Conservation (phyloP, 1,140 invertebrate species). For the Drosophila lini region DNA sequence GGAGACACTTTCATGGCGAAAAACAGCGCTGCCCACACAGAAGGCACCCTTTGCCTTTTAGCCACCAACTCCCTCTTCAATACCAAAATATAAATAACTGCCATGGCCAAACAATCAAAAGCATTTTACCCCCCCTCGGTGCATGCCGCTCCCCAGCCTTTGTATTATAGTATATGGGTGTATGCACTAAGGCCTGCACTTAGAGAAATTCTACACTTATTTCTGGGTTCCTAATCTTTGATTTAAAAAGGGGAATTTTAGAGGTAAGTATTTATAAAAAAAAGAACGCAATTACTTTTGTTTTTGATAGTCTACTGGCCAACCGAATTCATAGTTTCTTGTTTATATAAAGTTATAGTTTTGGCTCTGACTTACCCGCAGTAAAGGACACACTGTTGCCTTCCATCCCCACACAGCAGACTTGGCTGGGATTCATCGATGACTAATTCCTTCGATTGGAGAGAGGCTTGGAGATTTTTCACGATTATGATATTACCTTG, state of each 20-base stretch:
- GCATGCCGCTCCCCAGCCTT: not conserved
- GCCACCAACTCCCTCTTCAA: not conserved
- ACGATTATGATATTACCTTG: too few species aligned
- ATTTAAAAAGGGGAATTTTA: not conserved
- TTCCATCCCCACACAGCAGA: too few species aligned
- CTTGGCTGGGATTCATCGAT: too few species aligned
- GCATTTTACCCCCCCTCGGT: slow-evolving; percentile 32
- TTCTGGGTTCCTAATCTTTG: not conserved
- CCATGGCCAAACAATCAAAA: slow-evolving; percentile 59
- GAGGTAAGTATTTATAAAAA: not conserved
- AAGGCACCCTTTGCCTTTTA: not conserved
- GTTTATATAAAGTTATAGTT: too few species aligned
- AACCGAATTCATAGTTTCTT: too few species aligned
- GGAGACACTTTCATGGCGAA: slow-evolving; percentile 23
- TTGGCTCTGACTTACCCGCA: too few species aligned
- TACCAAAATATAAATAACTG: slow-evolving; percentile 64
- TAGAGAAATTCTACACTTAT: not conserved
- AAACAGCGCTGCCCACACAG: slow-evolving; percentile 40
- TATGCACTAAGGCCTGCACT: not conserved
- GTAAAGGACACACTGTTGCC: too few species aligned
- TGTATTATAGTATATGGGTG: not conserved
- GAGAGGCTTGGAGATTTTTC: too few species aligned
- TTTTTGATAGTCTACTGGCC: not conserved
- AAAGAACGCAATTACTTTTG: not conserved
- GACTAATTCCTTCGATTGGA: too few species aligned